phyloP scores from a whole-genome alignment of 2,113 vertebrate genomes.

The Potamarius usumacintae region DNA sequence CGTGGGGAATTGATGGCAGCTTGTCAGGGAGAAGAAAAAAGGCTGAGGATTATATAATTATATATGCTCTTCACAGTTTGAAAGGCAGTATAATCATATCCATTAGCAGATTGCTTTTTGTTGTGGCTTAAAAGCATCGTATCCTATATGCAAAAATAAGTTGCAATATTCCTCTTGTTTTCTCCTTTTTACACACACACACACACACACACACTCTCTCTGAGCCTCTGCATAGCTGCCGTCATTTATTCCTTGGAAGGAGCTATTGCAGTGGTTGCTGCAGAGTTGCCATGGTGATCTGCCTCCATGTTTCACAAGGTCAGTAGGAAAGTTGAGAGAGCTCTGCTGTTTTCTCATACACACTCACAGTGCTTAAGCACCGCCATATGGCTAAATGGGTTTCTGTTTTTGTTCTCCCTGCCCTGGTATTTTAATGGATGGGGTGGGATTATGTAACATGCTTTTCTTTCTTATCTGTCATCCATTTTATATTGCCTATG shows the following conservation, averaged over 20 bases:
- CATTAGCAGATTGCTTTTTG: constrained; percentile 37
- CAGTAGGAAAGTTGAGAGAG: constrained; percentile 61
- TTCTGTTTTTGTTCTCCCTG: constrained; percentile 19
- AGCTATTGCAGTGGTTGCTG: constrained; percentile 59
- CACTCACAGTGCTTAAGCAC: neutral
- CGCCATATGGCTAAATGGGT: constrained; percentile 39
- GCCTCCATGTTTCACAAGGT: constrained; percentile 60
- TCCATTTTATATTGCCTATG: neutral
- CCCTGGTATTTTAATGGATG: constrained; percentile 10
- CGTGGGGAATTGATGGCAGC: constrained; percentile 47
- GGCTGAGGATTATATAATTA: constrained; percentile 43
- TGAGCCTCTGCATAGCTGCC: constrained; percentile 51
- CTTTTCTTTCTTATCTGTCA: neutral
- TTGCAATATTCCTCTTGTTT: constrained; percentile 33
- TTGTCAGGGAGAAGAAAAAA: constrained; percentile 37
- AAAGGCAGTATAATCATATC: constrained; percentile 8
- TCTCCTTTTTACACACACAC: neutral
- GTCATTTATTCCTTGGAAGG: constrained; percentile 56
- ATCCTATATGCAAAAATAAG: constrained; percentile 40
- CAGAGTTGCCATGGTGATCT: constrained; percentile 64
- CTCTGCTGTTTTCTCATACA: constrained; percentile 50
- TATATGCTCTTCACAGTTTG: constrained; percentile 28
- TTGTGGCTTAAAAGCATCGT: constrained; percentile 29
- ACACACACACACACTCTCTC: neutral
- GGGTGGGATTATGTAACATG: constrained; percentile 22